phyloP scores from a whole-genome alignment of 2,113 vertebrate genomes.

The Nyctereutes procyonoides region DNA sequence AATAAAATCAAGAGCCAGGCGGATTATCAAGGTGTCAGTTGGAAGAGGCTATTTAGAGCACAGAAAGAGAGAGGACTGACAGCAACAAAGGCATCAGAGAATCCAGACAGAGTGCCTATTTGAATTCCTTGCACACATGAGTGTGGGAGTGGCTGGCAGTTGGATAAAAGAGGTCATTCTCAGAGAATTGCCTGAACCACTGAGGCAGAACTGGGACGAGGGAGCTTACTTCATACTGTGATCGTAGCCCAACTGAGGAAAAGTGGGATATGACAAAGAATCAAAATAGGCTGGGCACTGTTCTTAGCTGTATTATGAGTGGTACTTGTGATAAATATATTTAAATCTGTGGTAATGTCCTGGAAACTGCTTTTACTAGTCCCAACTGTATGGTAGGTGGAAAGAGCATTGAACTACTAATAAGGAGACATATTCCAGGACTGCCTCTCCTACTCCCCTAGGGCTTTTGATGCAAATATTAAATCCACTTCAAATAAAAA shows the following conservation, averaged over 20 bases:
- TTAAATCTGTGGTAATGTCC: neutral
- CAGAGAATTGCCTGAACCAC: neutral
- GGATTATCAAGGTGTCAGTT: neutral
- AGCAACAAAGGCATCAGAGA: neutral
- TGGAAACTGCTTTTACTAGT: neutral
- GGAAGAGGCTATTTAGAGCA: neutral
- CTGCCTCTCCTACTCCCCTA: neutral
- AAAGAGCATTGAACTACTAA: slow-evolving; percentile 5
- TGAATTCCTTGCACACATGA: neutral
- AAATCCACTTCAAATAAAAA: slow-evolving; percentile 32
- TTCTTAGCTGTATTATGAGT: neutral
- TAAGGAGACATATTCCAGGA: neutral
- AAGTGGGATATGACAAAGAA: neutral
- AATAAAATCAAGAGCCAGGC: neutral
- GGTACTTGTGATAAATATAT: neutral
- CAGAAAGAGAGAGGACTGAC: neutral
- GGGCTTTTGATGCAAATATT: neutral
- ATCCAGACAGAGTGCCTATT: neutral
- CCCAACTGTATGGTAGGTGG: neutral
- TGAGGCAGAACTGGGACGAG: neutral
- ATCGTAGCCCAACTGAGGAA: neutral
- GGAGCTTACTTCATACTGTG: neutral
- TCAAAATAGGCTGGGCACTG: neutral
- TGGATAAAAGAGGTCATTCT: neutral
- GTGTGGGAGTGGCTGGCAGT: neutral